Base-by-base conservation (phyloP, 2,888 invertebrate genomes). In the Busseola fusca region DNA sequence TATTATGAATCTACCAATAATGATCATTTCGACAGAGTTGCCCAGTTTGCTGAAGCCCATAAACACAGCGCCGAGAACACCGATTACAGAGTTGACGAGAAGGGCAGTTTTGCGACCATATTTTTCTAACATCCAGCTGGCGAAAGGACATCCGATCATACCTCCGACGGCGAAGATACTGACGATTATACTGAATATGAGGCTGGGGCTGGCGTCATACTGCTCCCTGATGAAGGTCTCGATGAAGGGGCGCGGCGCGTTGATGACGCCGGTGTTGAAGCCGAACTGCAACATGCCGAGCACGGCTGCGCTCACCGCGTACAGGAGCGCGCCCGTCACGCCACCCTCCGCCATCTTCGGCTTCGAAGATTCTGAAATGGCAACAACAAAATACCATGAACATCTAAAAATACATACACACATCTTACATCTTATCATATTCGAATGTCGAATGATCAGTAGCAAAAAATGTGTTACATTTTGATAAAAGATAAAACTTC, bases 131-230 rank as follows among this genome's bases (percentile, higher is more conserved):
- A 97, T 95, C 95, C 96, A 97, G 64, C 97, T 98, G n/a, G 97
- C 97, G 63, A 97, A 93, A 56, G 98, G 96, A 68, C 98, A 98
- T 37, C 98, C 98, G 56, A 97, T 93, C 97, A 98, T 97, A 45
- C 98, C 98, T 30, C 98, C 98, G 60, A 98, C 96, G 64, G 97
- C 97, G 90, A 97, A 98, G 82, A 98, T 97, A 81, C 97, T 96
- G 69, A 98, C 98, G 42, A 97, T 97, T 74, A 97, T 91, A 69
- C 97, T 96, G 91, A 96, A 97, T 73, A 97, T 89, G 54, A 96
- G 89, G 73, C 95, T 93, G 45, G 96, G 93, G 62, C 91, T 89
- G 74, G 96, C 94, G 56, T 92, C 89, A 86, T 96, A 96, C 86
- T 96, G 96, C 57, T 96, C 95, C 37, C 89, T 91, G 90, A 97